phyloP scores from a whole-genome alignment of 2,888 invertebrate genomes.

The Coelogynopora nodosa region DNA sequence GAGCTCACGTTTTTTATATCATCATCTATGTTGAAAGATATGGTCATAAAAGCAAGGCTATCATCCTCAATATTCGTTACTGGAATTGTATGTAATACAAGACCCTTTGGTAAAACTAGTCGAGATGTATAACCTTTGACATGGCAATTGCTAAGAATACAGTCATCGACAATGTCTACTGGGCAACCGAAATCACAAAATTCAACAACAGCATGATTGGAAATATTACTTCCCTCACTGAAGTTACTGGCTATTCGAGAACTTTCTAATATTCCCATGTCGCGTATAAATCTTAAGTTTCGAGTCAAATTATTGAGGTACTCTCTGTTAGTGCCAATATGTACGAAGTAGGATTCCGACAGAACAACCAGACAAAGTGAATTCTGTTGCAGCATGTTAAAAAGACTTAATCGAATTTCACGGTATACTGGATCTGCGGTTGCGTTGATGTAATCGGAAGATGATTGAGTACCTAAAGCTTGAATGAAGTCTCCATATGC shows the following conservation, averaged over 20 bases:
- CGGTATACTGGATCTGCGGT: conserved; percentile 54
- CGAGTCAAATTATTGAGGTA: conserved; percentile 56
- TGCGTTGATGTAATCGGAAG: conserved; percentile 54
- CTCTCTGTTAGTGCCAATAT: conserved; percentile 63
- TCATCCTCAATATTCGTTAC: background rate
- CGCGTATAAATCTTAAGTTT: conserved; percentile 51
- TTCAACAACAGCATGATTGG: conserved; percentile 55
- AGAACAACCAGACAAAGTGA: conserved; percentile 57
- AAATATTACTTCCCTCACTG: conserved; percentile 50
- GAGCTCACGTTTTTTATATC: background rate
- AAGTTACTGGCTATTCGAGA: conserved; percentile 58
- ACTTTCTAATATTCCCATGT: conserved; percentile 52
- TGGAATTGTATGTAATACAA: background rate
- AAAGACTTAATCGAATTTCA: conserved; percentile 54
- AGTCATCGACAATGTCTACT: conserved; percentile 53
- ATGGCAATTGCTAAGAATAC: conserved; percentile 60
- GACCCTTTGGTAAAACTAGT: background rate
- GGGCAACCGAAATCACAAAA: conserved; percentile 58
- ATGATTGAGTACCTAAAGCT: conserved; percentile 57
- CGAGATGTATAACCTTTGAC: background rate
- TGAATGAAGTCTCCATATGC: conserved; percentile 64
- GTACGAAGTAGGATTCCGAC: conserved; percentile 61
- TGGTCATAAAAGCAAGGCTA: background rate
- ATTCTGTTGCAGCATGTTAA: conserved; percentile 53
- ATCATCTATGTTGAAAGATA: background rate